Evolutionary conservation across 2,888 invertebrate genomes (phyloP).

Genomic region (Epirrhoe alternata): DNA sequence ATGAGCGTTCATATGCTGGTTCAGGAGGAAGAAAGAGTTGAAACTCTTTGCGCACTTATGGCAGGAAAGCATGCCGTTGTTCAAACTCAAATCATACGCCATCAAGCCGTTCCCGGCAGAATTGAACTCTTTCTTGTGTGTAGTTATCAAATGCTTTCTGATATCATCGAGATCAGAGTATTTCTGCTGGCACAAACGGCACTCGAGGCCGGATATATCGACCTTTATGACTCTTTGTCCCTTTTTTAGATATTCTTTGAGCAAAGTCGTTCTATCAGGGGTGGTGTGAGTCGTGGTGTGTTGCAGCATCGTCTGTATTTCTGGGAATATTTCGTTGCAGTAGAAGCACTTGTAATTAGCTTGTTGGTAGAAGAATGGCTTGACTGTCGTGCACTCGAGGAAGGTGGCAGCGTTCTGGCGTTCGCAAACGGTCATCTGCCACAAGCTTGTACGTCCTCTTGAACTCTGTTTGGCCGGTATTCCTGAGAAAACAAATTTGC

Average conservation of each 20-base stretch:
- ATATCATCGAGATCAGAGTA: slow-evolving; percentile 73
- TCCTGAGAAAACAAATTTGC: slow-evolving; percentile 51
- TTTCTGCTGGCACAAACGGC: slow-evolving; percentile 71
- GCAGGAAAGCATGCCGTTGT: slow-evolving; percentile 67
- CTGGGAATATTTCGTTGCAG: slow-evolving; percentile 74
- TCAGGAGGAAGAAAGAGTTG: slow-evolving; percentile 74
- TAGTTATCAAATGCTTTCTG: slow-evolving; percentile 61
- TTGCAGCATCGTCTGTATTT: slow-evolving; percentile 61
- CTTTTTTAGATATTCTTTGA: slow-evolving; percentile 72
- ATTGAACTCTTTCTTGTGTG: slow-evolving; percentile 76
- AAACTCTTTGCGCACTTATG: slow-evolving; percentile 73
- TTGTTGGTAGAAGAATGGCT: slow-evolving; percentile 77
- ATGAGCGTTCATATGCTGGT: slow-evolving; percentile 78
- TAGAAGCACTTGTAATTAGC: slow-evolving; percentile 80
- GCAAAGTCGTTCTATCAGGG: slow-evolving; percentile 63
- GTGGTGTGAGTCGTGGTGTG: slow-evolving; percentile 40
- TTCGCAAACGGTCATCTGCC: slow-evolving; percentile 81
- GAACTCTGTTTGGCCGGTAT: slow-evolving; percentile 26
- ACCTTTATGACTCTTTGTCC: slow-evolving; percentile 78
- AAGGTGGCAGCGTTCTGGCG: slow-evolving; percentile 77
- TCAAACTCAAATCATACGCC: slow-evolving; percentile 69
- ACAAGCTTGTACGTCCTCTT: slow-evolving; percentile 62
- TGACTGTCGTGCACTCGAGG: slow-evolving; percentile 70
- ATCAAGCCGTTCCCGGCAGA: slow-evolving; percentile 75
- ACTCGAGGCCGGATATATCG: slow-evolving; percentile 72